A percentile compares a stretch with the other conserved stretches of the same genome.
These are phyloP conservation scores for Dyspetes luteomarginatus DNA, from an alignment of 2,888 invertebrate genomes.

Conservation along the genomic window DNA sequence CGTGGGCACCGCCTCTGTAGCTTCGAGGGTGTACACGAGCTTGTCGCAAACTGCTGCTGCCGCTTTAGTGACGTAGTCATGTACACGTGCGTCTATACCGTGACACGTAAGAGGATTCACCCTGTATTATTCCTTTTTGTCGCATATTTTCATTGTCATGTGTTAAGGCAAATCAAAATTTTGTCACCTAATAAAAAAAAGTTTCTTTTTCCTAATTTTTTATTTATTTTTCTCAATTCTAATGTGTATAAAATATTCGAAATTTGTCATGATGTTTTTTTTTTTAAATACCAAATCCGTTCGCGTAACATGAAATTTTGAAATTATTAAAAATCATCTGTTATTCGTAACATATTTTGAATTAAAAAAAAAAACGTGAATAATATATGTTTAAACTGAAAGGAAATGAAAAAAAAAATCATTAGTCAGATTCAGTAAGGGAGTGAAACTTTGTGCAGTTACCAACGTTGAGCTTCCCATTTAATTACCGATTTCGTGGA, in stretches of 20 bases:
- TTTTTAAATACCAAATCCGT: no score
- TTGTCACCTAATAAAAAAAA: no score
- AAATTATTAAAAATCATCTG: no score
- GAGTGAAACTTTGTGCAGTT: not conserved
- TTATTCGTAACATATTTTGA: not conserved
- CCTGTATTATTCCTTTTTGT: no score
- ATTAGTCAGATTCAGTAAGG: not conserved
- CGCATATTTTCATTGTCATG: no score
- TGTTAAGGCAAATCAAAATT: no score
- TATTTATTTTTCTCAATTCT: no score
- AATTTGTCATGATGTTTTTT: no score
- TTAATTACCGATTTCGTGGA: not conserved
- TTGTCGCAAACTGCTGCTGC: conserved; percentile 43
- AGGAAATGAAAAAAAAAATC: not conserved
- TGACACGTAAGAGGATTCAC: no score
- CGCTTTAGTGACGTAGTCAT: conserved; percentile 30
- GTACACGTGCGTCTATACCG: conserved; percentile 47
- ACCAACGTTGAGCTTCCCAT: not conserved
- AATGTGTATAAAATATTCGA: no score
- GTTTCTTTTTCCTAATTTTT: no score
- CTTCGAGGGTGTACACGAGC: conserved; percentile 24
- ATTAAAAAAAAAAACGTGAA: not conserved
- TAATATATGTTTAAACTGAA: not conserved
- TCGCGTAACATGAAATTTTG: no score
- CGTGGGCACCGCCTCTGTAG: not conserved